phyloP scores from a whole-genome alignment of 2,113 vertebrate species.

The Hippocampus comes region DNA sequence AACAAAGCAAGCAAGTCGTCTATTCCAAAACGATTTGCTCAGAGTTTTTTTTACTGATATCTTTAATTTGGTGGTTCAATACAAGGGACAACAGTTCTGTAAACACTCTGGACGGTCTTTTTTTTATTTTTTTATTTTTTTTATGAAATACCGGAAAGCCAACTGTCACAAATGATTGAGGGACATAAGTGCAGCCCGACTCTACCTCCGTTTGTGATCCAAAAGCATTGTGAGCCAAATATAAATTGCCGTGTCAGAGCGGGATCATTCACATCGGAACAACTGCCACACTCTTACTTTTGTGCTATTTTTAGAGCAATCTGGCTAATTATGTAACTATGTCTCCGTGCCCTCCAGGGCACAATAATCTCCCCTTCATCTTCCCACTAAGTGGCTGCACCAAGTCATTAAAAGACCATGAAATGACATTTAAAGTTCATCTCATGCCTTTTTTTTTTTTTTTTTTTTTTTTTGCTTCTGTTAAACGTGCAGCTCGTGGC shows the following conservation, averaged over 20 bases:
- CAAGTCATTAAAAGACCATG: not conserved
- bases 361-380: not conserved
- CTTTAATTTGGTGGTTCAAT: no score
- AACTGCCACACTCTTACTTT: slow-evolving; percentile 20
- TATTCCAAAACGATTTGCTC: no score
- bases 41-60: no score
- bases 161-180: not conserved
- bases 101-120: no score
- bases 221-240: not conserved
- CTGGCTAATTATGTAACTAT: slow-evolving; percentile 49
- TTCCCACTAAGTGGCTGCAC: not conserved
- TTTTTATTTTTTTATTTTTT: no score
- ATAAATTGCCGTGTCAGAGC: not conserved
- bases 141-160: no score
- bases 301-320: slow-evolving; percentile 54
- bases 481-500: slow-evolving; percentile 79
- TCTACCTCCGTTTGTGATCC: not conserved
- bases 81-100: no score
- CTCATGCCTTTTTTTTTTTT: not conserved
- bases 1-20: no score
- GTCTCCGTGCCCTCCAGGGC: slow-evolving; percentile 15
- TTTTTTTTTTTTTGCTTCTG: not conserved
- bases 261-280: slow-evolving; percentile 1
- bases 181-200: not conserved
- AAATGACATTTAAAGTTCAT: not conserved